phyloP scores from a whole-genome alignment of 1,140 invertebrate species.

The Pseudomyrmex cubaensis region DNA sequence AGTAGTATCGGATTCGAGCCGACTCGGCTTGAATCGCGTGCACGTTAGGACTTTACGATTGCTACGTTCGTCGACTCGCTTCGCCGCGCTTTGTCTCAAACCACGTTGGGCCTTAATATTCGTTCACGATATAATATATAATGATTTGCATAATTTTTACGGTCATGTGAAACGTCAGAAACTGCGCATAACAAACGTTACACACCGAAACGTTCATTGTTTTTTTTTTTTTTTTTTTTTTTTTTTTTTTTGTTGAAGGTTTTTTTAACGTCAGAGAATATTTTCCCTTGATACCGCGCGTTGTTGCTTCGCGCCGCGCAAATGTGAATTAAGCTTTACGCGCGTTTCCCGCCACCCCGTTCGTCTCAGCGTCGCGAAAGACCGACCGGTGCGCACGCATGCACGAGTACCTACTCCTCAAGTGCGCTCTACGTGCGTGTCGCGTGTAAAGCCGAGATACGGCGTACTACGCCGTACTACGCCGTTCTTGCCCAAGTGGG shows the following conservation, averaged over 20 bases:
- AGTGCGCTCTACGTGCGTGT: conserved; percentile 31
- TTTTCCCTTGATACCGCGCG: background rate
- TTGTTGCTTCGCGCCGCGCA: background rate
- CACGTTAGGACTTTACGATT: conserved; percentile 51
- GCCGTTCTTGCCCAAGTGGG: conserved; percentile 41
- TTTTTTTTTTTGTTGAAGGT: background rate
- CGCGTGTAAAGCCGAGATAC: conserved; percentile 53
- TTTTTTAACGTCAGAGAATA: too few species aligned
- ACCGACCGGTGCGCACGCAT: conserved; percentile 40
- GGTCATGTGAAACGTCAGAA: background rate
- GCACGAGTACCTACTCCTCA: conserved; percentile 14
- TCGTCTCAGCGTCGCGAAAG: conserved; percentile 20
- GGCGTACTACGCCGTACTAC: conserved; percentile 60
- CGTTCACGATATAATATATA: background rate
- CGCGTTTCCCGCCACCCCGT: conserved; percentile 22
- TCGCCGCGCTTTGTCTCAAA: conserved; percentile 24
- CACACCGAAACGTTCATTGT: background rate
- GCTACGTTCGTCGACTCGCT: conserved; percentile 20
- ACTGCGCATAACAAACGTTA: background rate
- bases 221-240: background rate
- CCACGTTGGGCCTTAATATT: background rate
- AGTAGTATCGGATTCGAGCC: conserved; percentile 43
- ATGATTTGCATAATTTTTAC: background rate
- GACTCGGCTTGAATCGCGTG: conserved; percentile 51
- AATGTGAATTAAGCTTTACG: conserved; percentile 33